A percentile compares a stretch with the other conserved stretches of the same genome.
These are phyloP conservation scores for Lepetodrilus schrolli DNA, from an alignment of 2,888 invertebrate genomes.

Conservation along the genomic window DNA sequence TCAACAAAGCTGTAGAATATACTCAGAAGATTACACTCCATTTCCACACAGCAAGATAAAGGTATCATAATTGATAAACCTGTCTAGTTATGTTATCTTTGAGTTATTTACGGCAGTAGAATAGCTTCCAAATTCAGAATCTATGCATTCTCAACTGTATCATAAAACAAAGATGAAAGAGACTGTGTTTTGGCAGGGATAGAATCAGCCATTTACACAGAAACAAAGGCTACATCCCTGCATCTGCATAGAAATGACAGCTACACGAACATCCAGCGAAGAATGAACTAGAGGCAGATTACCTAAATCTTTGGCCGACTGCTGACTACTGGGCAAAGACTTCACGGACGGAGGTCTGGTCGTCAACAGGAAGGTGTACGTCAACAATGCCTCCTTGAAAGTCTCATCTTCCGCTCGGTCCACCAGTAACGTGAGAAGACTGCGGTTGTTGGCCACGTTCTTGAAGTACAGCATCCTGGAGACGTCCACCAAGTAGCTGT, in stretches of 20 bases:
- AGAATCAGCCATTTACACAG: not conserved
- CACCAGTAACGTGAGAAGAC: constrained; percentile 70
- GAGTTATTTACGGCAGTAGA: too few relatives aligned
- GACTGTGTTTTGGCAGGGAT: too few relatives aligned
- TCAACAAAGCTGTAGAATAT: too few relatives aligned
- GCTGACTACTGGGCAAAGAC: constrained; percentile 36
- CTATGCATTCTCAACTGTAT: too few relatives aligned
- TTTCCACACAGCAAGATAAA: too few relatives aligned
- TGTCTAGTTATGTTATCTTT: too few relatives aligned
- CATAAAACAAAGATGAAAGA: too few relatives aligned
- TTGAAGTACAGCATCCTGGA: constrained; percentile 71
- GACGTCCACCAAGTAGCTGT: constrained; percentile 66
- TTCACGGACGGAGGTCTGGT: constrained; percentile 52
- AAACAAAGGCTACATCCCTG: not conserved
- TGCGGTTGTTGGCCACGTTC: constrained; percentile 73
- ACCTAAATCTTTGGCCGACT: constrained; percentile 47
- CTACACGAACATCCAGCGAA: not conserved
- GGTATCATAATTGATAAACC: too few relatives aligned
- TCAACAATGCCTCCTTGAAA: constrained; percentile 71
- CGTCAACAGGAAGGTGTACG: constrained; percentile 69
- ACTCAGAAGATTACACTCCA: too few relatives aligned
- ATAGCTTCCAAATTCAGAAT: too few relatives aligned
- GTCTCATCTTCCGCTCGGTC: constrained; percentile 74
- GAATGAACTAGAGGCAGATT: not conserved
- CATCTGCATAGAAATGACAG: too few relatives aligned